phyloP scores from a whole-genome alignment of 30 jellyfish, hydroid and myxozoan genomes.

The Mastigias papua region DNA sequence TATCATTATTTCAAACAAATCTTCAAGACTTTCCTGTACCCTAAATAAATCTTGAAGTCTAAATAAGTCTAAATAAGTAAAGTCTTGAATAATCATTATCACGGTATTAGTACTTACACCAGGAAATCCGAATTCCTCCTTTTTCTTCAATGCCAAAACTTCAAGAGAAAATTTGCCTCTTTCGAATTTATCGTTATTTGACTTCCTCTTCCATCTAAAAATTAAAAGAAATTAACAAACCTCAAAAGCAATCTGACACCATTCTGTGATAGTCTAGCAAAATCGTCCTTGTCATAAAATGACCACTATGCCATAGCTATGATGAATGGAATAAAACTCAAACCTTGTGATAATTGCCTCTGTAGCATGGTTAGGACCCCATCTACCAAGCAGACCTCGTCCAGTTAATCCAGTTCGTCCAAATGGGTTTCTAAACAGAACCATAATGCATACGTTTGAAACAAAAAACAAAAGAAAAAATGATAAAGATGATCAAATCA shows the following conservation, averaged over 20 bases:
- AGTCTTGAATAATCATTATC: not conserved
- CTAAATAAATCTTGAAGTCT: too few relatives aligned
- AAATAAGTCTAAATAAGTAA: too few relatives aligned
- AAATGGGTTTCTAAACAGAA: constrained; percentile 70
- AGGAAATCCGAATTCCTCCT: constrained; percentile 18
- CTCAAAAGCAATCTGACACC: not conserved
- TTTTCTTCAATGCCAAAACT: constrained; percentile 39
- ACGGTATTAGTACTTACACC: constrained; percentile 18
- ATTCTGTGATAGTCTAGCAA: not conserved
- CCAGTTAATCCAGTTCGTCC: constrained; percentile 91
- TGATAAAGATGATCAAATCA: too few relatives aligned
- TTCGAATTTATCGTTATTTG: constrained; percentile 31
- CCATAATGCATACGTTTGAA: not conserved
- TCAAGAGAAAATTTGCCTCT: constrained; percentile 54
- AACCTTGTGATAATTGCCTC: constrained; percentile 72
- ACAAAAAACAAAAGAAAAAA: too few relatives aligned
- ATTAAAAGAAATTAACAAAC: too few relatives aligned
- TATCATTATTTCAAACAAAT: too few relatives aligned
- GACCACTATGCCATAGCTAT: not conserved
- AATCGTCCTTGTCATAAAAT: too few relatives aligned
- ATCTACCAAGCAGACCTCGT: constrained; percentile 75
- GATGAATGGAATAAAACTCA: too few relatives aligned
- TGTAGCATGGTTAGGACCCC: constrained; percentile 84
- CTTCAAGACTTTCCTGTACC: too few relatives aligned
- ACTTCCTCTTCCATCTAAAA: constrained; percentile 68